Evolutionary conservation across 2,888 invertebrate genomes (phyloP), one percentile per base, ranked within the genome.

Genomic region (Napeogenes sylphis): DNA sequence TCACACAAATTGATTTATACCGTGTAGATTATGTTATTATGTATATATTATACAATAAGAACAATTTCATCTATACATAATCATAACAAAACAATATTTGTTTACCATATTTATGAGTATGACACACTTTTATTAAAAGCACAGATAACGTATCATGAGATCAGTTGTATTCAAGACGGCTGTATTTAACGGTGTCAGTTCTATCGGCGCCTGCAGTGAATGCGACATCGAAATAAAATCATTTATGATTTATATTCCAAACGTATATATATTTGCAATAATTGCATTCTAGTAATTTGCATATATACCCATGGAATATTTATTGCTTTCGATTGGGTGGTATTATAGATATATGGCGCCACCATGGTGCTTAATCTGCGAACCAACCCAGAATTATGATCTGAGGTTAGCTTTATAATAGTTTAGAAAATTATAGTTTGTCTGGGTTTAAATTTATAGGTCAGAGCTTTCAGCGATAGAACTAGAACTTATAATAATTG

Each of bases 161-260:
- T 21, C 21, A 21, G 21, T 21, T 21, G 21, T 3, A 35, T 35
- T 35, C 35, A 21, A 21, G 2, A 35, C 2, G 35, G 4, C 35
- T 35, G 35, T 35, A 35, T 6, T 35, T 6, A 35, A 35, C 3
- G 35, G 2, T 35, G 35, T 35, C 35, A 5, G 4, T 35, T 4
- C 3, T 35, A 35, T 35, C 35, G 6, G 6, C 71, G 73, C 75
- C 73, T 73, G 74, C 70, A 58, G 58, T 73, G 76, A 75, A 78
- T 79, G 74, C 73, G 6, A 71, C 73, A 75, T 69, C 74, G 71
- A 71, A 74, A 72, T 68, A 75, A 76, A 76, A 74, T 73, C 76
- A 80, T 80, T 81, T 80, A 81, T 78, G 75, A 77, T 84, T 84
- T 74, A 75, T 76, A 84, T 82, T 83, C 83, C 72, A 72, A 75